A percentile compares a stretch with the other conserved stretches of the same genome.
Conservation (phyloP, 2,113 vertebrate genomes). For the Amblyopsis rosae region DNA sequence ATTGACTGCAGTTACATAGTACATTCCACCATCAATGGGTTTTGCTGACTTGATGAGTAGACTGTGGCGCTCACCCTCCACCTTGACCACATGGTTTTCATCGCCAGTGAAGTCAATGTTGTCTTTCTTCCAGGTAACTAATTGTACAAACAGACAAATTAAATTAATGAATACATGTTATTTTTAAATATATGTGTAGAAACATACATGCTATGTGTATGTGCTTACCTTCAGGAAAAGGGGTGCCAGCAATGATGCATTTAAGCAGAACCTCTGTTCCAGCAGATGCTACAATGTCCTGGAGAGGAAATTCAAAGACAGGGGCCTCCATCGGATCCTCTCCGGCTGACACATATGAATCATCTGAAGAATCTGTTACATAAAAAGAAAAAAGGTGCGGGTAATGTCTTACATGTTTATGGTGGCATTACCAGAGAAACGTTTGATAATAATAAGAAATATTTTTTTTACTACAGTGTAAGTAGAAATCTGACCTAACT, state of each 20-base stretch:
- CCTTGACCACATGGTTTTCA: conserved; percentile 80
- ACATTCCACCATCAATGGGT: conserved; percentile 83
- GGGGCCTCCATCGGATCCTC: conserved; percentile 94
- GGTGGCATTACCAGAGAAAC: background rate
- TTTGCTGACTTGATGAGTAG: conserved; percentile 84
- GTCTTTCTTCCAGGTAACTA: conserved; percentile 89
- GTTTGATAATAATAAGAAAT: background rate
- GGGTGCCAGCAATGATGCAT: conserved; percentile 89
- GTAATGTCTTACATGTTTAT: background rate
- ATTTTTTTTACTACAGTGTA: background rate
- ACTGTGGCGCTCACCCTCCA: conserved; percentile 90
- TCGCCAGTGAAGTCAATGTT: conserved; percentile 69
- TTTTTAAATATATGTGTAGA: background rate
- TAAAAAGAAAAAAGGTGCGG: conserved; percentile 15
- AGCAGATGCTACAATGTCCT: conserved; percentile 79
- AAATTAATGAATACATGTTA: background rate
- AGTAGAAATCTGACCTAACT: conserved; percentile 80
- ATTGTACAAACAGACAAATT: conserved; percentile 18
- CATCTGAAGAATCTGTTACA: conserved; percentile 91
- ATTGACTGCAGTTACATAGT: conserved; percentile 85
- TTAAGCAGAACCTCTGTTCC: conserved; percentile 88
- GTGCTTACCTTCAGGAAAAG: conserved; percentile 86
- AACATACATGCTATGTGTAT: background rate
- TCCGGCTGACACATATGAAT: conserved; percentile 94
- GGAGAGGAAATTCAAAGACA: conserved; percentile 90